Evolutionary conservation across 1,140 invertebrate species (phyloP).

Genomic region (Caenorhabditis brenneri): DNA sequence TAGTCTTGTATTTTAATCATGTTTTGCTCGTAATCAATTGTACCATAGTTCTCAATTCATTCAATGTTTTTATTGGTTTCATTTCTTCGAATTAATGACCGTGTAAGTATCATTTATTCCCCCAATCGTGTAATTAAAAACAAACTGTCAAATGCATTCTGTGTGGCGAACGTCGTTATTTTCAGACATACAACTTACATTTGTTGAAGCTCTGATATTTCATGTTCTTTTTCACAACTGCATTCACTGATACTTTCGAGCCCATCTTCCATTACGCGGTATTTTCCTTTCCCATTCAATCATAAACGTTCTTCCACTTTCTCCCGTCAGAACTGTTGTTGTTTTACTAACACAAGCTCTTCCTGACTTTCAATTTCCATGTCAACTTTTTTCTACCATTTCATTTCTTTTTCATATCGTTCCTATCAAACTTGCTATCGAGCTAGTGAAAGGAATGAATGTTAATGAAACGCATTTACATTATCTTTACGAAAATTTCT

Average conservation of each 20-base stretch:
- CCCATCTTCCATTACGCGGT: slow-evolving; percentile 34
- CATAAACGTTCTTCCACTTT: slow-evolving; percentile 9
- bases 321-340: neutral
- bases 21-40: slow-evolving; percentile 36
- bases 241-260: slow-evolving; percentile 1
- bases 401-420: neutral
- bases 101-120: neutral
- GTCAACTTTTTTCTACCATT: slow-evolving; percentile 9
- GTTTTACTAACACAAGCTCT: slow-evolving; percentile 34
- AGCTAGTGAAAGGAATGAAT: too few relatives aligned
- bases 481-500: too few relatives aligned
- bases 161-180: neutral
- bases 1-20: slow-evolving; percentile 15
- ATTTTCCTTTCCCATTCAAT: neutral
- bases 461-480: too few relatives aligned
- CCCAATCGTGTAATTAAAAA: slow-evolving; percentile 17
- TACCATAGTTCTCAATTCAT: slow-evolving; percentile 3
- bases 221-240: neutral
- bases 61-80: neutral
- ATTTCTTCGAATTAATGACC: neutral
- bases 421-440: neutral
- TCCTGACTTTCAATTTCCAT: neutral
- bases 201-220: neutral
- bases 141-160: slow-evolving; percentile 32
- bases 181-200: neutral